Percentiles rank a stretch among this genome's conserved stretches.
These are phyloP conservation scores for Papilio polytes DNA, from an alignment of 1,140 invertebrate genomes.

Conservation along the genomic window DNA sequence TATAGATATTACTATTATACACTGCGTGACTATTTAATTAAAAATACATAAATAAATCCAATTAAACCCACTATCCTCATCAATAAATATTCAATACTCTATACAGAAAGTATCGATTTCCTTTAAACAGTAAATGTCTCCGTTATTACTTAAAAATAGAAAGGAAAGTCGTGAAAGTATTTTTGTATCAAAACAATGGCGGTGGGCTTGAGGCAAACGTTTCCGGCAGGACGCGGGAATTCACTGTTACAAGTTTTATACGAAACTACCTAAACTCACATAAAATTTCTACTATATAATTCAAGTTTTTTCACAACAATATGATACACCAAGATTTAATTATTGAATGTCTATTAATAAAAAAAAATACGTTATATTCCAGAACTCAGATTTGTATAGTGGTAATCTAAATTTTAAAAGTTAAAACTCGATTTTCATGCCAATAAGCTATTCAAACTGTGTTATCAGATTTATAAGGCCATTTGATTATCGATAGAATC, in stretches of 20 bases:
- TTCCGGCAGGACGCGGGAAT: conserved; percentile 48
- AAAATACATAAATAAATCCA: too few species aligned
- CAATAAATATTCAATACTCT: not conserved
- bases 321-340: too few species aligned
- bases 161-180: conserved; percentile 44
- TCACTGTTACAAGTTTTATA: not conserved
- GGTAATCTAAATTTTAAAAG: too few species aligned
- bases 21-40: too few species aligned
- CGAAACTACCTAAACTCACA: not conserved
- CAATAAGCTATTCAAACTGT: too few species aligned
- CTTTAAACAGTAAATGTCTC: not conserved
- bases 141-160: conserved; percentile 36
- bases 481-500: not conserved
- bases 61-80: not conserved
- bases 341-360: too few species aligned
- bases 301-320: too few species aligned
- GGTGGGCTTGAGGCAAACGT: conserved; percentile 39
- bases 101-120: not conserved
- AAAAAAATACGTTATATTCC: too few species aligned
- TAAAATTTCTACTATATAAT: too few species aligned
- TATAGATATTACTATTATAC: not conserved
- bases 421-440: too few species aligned
- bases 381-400: too few species aligned
- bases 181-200: conserved; percentile 46
- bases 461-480: not conserved